Conservation (phyloP, 1,140 invertebrate species). For the Drosophila grimshawi region DNA sequence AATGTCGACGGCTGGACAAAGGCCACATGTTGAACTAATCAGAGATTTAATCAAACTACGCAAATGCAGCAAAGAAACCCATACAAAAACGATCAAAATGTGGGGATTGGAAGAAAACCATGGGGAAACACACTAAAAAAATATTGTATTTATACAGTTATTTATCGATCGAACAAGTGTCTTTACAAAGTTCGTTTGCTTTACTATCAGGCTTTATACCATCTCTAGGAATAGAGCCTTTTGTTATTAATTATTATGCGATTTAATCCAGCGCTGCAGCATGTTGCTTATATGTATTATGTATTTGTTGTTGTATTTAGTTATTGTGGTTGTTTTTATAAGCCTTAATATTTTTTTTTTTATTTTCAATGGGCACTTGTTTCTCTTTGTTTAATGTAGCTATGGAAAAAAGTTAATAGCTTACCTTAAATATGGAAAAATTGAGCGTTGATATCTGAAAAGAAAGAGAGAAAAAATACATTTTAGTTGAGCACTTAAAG, state of each 20-base stretch:
- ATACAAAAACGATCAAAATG: constrained; percentile 29
- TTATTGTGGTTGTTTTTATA: background rate
- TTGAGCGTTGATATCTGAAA: constrained; percentile 18
- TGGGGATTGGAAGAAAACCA: background rate
- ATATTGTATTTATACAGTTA: too few species aligned
- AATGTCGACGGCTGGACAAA: constrained; percentile 64
- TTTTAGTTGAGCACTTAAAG: constrained; percentile 3
- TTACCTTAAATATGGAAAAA: constrained; percentile 36
- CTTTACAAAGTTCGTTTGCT: too few species aligned
- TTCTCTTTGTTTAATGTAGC: constrained; percentile 33
- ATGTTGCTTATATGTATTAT: too few species aligned
- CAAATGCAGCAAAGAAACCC: constrained; percentile 56
- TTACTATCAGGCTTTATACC: too few species aligned
- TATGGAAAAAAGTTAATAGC: background rate
- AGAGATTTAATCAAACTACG: constrained; percentile 76
- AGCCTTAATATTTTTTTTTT: background rate
- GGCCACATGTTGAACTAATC: constrained; percentile 73
- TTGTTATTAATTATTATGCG: background rate
- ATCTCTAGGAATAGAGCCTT: background rate
- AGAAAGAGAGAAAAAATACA: background rate
- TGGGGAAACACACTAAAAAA: too few species aligned
- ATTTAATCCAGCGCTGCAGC: too few species aligned
- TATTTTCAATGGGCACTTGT: constrained; percentile 46
- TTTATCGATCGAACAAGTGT: too few species aligned
- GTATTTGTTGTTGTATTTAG: background rate